These are phyloP conservation scores for Drosophila koepferae DNA, from an alignment of 2,888 invertebrate genomes.

Conservation along the genomic window DNA sequence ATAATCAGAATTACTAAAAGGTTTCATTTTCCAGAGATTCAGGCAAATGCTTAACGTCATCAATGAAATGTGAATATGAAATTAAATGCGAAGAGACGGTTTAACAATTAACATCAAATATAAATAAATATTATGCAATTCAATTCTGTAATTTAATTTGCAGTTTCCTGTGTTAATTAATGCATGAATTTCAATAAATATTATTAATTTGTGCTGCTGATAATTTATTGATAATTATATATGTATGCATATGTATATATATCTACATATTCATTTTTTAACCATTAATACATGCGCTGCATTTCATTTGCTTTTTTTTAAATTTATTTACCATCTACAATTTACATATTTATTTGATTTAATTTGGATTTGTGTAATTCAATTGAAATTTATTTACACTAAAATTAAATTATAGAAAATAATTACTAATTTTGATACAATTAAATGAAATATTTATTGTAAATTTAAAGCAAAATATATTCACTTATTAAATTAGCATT, in stretches of 20 bases:
- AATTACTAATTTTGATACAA: background rate
- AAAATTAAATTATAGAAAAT: background rate
- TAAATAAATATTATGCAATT: background rate
- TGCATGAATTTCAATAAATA: conserved; percentile 6
- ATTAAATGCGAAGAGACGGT: background rate
- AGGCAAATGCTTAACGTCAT: background rate
- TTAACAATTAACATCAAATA: background rate
- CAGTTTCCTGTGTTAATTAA: conserved; percentile 14
- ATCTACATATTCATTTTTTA: background rate
- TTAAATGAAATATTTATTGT: background rate
- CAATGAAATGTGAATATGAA: background rate
- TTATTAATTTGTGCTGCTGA: background rate
- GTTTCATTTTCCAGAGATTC: conserved; percentile 25
- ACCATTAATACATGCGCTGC: background rate
- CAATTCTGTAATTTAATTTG: conserved; percentile 3
- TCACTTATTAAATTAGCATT: no score
- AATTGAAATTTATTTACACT: background rate
- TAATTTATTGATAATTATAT: background rate
- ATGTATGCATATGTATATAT: background rate
- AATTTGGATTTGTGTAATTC: background rate
- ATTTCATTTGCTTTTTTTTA: background rate
- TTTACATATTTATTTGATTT: background rate
- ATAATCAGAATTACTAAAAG: conserved; percentile 46
- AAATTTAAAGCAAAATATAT: background rate
- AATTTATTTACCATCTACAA: no score